A percentile compares a stretch with the other conserved stretches of the same genome.
phyloP scores from a whole-genome alignment of 2,113 vertebrate species.

The Anguilla rostrata region DNA sequence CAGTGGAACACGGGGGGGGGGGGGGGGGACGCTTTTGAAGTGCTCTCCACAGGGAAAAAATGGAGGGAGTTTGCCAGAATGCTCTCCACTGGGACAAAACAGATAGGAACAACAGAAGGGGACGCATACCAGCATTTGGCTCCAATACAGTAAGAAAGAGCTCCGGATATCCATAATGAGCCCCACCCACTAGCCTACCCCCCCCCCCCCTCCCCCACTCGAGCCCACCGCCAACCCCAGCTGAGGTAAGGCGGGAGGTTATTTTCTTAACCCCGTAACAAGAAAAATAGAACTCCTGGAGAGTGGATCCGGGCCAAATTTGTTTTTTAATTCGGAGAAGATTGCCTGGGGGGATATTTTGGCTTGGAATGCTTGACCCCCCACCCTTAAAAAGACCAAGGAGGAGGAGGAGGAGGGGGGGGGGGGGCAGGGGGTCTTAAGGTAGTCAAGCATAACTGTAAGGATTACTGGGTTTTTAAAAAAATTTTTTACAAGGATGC shows the following conservation, averaged over 20 bases:
- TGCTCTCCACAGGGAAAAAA: slow-evolving; percentile 34
- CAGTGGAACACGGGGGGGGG: no score
- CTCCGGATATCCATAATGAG: slow-evolving; percentile 36
- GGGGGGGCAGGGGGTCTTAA: slow-evolving; percentile 26
- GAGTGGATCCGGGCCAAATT: slow-evolving; percentile 54
- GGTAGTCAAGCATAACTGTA: slow-evolving; percentile 56
- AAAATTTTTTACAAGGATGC: slow-evolving; percentile 55
- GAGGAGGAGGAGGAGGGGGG: not conserved
- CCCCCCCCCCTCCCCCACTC: slow-evolving; percentile 1
- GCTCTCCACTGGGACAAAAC: slow-evolving; percentile 43
- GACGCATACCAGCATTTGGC: slow-evolving; percentile 43
- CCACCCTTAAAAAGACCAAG: slow-evolving; percentile 46
- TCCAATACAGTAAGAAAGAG: slow-evolving; percentile 60
- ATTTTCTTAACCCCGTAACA: slow-evolving; percentile 63
- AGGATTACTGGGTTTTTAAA: slow-evolving; percentile 50
- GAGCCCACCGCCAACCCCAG: slow-evolving; percentile 34
- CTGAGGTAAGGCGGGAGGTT: slow-evolving; percentile 51
- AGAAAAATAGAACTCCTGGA: slow-evolving; percentile 56
- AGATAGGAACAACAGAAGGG: slow-evolving; percentile 38
- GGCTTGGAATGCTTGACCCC: slow-evolving; percentile 58
- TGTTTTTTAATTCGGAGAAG: slow-evolving; percentile 60
- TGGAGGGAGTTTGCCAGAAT: slow-evolving; percentile 35
- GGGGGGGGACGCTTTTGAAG: not conserved
- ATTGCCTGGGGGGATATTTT: slow-evolving; percentile 35
- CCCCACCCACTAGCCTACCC: not conserved